Percentiles rank a stretch among this genome's conserved stretches.
phyloP scores from a whole-genome alignment of 1,140 invertebrate species.

The Thalassaphorura encarpata region DNA sequence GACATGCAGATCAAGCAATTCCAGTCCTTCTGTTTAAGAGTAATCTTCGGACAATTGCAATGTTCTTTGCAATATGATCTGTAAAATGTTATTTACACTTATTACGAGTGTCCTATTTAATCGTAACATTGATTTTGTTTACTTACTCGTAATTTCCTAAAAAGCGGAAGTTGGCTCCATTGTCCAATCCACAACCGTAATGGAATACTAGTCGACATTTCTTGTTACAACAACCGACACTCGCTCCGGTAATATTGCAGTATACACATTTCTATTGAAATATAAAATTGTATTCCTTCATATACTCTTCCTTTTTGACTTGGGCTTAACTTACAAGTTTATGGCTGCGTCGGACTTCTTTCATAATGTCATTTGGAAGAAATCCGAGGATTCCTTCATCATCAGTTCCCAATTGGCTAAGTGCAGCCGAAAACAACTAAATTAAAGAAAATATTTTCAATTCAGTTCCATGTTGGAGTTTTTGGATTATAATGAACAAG shows the following conservation, averaged over 20 bases:
- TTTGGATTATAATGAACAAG: too few relatives aligned
- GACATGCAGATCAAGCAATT: constrained; percentile 43
- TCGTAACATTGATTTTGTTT: not conserved
- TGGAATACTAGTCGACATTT: constrained; percentile 51
- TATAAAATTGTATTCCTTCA: too few relatives aligned
- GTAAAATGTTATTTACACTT: constrained; percentile 26
- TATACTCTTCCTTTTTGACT: too few relatives aligned
- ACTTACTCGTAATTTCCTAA: constrained; percentile 50
- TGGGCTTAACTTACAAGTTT: constrained; percentile 45
- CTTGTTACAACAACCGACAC: constrained; percentile 48
- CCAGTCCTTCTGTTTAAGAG: constrained; percentile 31
- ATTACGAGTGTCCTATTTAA: not conserved
- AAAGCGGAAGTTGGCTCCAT: constrained; percentile 49
- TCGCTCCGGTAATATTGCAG: constrained; percentile 50
- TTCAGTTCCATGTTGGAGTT: too few relatives aligned
- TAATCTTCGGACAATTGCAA: constrained; percentile 44
- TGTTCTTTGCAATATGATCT: constrained; percentile 53
- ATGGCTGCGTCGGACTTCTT: constrained; percentile 47
- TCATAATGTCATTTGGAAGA: constrained; percentile 47
- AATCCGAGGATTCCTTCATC: constrained; percentile 54
- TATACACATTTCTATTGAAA: constrained; percentile 49
- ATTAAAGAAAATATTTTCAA: constrained; percentile 14
- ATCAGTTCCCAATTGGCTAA: constrained; percentile 49
- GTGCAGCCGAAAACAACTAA: constrained; percentile 53
- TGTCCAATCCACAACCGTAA: constrained; percentile 49